Evolutionary conservation across 2,888 invertebrate species (phyloP).

Genomic region (Norana najaformis): DNA sequence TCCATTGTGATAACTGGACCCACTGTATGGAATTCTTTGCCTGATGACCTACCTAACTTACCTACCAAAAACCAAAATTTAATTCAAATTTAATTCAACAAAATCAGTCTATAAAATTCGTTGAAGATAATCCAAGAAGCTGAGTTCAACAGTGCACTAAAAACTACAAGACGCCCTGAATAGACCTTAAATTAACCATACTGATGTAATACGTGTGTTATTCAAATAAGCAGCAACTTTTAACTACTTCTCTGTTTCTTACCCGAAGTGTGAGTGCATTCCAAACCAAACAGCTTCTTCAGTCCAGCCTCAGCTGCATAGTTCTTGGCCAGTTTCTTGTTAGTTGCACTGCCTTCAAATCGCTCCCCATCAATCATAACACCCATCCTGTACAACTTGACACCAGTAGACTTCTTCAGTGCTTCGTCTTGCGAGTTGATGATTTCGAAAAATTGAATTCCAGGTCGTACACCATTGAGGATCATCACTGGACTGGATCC

Average conservation of each 20-base stretch:
- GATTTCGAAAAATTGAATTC: background rate
- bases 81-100: no score
- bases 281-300: constrained; percentile 20
- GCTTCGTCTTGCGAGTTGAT: background rate
- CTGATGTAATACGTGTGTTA: background rate
- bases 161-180: no score
- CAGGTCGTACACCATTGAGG: background rate
- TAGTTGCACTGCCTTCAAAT: constrained; percentile 24
- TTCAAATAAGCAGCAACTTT: background rate
- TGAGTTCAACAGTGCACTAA: no score
- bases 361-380: constrained; percentile 23
- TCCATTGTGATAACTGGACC: background rate
- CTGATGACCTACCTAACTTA: background rate
- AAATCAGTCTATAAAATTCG: no score
- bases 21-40: background rate
- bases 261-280: constrained; percentile 10
- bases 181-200: no score
- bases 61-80: no score
- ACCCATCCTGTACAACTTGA: background rate
- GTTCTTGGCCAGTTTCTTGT: constrained; percentile 29
- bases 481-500: background rate
- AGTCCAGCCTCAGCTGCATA: constrained; percentile 26
- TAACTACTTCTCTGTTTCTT: background rate
- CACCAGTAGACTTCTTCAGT: background rate
- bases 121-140: no score